Evolutionary conservation across 1,140 invertebrate genomes (phyloP), one percentile per base, ranked within the genome.

Genomic region (Heliconius hermathena): DNA sequence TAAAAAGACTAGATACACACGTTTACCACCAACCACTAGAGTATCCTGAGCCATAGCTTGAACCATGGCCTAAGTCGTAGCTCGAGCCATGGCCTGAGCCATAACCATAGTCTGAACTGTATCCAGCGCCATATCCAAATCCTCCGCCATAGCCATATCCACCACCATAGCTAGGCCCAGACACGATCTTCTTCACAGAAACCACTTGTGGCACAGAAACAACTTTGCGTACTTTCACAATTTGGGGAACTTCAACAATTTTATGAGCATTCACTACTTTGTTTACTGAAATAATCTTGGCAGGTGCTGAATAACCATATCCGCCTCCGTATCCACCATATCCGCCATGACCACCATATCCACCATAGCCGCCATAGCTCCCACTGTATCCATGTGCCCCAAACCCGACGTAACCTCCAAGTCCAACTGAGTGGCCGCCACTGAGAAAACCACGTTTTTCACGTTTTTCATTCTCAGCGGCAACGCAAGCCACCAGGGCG

Each of bases 141-240:
- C 60, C 60, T 26, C 5, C 22, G 18, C 26, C 26, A 26, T 52
- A 81, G 36, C 81, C 79, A 82, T 82, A 74, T 9, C 54, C 54
- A 49, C 8, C 11, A n/a, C 22, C 22, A 22, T 49, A 81, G 77
- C 81, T 83, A 54, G 86, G 81, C 6, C 80, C 79, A 33, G 88
- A 76, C 20, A 90, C 88, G 18, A 92, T 81, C 57, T 87, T 87
- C 82, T 91, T 90, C 18, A 89, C 89, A 29, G 89, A 84, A 36
- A 92, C 86, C 26, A 90, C 84, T 71, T 89, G 85, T 0, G 90
- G 90, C 66, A 87, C 89, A 36, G 84, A 84, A 11, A 90, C 84
- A 11, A 90, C 81, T 57, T 90, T 90, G 79, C 84, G 87, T 3
- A 90, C 87, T 72, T 84, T 83, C 2, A 90, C 82, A 1, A 90